phyloP scores from a whole-genome alignment of 2,797 vertebrate genomes.

The Ataeniobius toweri region DNA sequence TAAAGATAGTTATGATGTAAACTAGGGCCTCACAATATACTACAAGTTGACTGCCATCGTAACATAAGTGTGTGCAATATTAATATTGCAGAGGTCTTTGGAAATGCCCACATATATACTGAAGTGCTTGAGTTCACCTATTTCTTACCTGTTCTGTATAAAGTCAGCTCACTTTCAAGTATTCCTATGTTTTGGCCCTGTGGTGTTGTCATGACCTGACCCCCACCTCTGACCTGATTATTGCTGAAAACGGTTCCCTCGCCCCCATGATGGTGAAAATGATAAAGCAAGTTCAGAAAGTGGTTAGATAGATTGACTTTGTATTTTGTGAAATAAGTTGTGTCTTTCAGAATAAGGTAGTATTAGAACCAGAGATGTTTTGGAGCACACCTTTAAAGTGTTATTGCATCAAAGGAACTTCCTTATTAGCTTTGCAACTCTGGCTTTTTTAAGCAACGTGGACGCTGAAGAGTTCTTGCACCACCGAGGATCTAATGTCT shows the following conservation, averaged over 20 bases:
- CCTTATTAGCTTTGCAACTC: not conserved
- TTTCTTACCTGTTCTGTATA: no score
- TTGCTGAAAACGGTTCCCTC: not conserved
- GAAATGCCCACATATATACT: no score
- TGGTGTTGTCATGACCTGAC: not conserved
- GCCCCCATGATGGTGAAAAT: not conserved
- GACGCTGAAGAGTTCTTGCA: not conserved
- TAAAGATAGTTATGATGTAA: no score
- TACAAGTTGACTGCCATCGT: no score
- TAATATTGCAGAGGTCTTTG: no score
- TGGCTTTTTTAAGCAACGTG: not conserved
- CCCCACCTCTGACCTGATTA: not conserved
- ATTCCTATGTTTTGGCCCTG: not conserved
- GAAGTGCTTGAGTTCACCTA: no score
- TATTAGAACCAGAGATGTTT: not conserved
- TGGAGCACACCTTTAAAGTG: not conserved
- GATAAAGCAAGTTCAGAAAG: not conserved
- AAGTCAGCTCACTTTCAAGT: no score
- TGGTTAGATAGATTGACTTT: not conserved
- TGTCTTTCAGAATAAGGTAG: not conserved
- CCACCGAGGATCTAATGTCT: slow-evolving; percentile 1
- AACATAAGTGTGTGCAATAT: no score
- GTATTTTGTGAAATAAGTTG: not conserved
- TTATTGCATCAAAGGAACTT: not conserved
- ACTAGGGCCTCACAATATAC: no score